phyloP scores from a whole-genome alignment of 1,140 invertebrate species.

The Wiebesia pumilae region DNA sequence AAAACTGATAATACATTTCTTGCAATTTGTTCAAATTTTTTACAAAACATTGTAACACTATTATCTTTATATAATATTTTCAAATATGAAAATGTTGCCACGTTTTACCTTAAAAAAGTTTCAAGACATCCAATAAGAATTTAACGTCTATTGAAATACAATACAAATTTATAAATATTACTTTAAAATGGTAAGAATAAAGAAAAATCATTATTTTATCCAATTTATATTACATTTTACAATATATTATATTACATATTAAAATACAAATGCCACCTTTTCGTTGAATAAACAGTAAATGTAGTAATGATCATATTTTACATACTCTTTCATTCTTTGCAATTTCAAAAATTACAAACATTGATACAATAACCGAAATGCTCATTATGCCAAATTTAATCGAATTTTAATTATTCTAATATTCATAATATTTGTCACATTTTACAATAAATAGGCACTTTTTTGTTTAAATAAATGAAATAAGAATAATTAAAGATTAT shows the following conservation, averaged over 20 bases:
- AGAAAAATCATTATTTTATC: constrained; percentile 36
- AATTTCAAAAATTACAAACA: constrained; percentile 38
- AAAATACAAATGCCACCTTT: constrained; percentile 71
- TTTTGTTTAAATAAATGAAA: constrained; percentile 29
- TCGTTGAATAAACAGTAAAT: constrained; percentile 74
- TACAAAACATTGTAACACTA: no score
- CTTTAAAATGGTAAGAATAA: constrained; percentile 39
- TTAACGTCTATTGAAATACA: not conserved
- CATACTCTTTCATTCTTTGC: constrained; percentile 27
- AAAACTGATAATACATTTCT: not conserved
- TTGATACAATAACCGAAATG: constrained; percentile 3
- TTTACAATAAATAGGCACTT: constrained; percentile 44
- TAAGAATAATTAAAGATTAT: constrained; percentile 12
- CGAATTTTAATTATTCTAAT: constrained; percentile 20
- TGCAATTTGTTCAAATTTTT: not conserved
- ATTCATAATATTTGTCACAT: constrained; percentile 32
- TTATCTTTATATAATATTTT: no score
- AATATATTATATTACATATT: constrained; percentile 59
- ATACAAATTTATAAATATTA: not conserved
- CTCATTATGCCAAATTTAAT: constrained; percentile 18
- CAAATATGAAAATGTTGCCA: no score
- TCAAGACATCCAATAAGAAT: not conserved
- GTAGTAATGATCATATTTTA: constrained; percentile 45
- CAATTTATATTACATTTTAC: constrained; percentile 53
- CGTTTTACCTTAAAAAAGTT: not conserved